Conservation (phyloP, 2,797 vertebrate species). For the Hybognathus amarus region DNA sequence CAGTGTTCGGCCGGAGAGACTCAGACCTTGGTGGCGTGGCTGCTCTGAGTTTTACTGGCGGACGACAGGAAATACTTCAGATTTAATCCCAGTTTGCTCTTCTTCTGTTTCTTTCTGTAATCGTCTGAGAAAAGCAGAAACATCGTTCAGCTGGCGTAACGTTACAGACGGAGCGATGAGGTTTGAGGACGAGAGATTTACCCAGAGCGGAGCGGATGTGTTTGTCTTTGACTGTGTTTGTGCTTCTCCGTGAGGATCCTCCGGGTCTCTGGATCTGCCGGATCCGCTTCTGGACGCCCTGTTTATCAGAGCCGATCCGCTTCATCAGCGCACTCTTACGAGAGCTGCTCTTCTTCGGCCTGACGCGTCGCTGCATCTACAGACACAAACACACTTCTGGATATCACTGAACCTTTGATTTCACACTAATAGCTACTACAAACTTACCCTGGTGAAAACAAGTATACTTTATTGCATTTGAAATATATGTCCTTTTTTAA, state of each 20-base stretch:
- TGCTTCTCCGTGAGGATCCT: slow-evolving; percentile 61
- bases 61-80: slow-evolving; percentile 72
- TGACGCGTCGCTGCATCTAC: slow-evolving; percentile 59
- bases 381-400: neutral
- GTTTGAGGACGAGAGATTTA: slow-evolving; percentile 32
- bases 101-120: slow-evolving; percentile 74
- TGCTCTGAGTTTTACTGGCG: slow-evolving; percentile 51
- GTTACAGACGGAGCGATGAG: fast-evolving
- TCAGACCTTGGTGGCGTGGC: slow-evolving; percentile 70
- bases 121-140: slow-evolving; percentile 67
- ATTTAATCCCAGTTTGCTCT: slow-evolving; percentile 70
- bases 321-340: slow-evolving; percentile 60
- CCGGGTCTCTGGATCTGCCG: slow-evolving; percentile 68
- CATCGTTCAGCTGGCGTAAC: too few species aligned
- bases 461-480: too few species aligned
- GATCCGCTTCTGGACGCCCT: slow-evolving; percentile 72
- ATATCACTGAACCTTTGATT: neutral
- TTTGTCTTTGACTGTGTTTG: slow-evolving; percentile 78
- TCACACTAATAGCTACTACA: too few species aligned
- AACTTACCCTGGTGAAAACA: too few species aligned
- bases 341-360: slow-evolving; percentile 50
- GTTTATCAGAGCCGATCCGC: slow-evolving; percentile 70
- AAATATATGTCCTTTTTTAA: too few species aligned
- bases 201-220: slow-evolving; percentile 75
- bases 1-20: neutral